These are phyloP conservation scores for Aethes cnicana DNA, from an alignment of 2,888 invertebrate genomes.

Conservation along the genomic window DNA sequence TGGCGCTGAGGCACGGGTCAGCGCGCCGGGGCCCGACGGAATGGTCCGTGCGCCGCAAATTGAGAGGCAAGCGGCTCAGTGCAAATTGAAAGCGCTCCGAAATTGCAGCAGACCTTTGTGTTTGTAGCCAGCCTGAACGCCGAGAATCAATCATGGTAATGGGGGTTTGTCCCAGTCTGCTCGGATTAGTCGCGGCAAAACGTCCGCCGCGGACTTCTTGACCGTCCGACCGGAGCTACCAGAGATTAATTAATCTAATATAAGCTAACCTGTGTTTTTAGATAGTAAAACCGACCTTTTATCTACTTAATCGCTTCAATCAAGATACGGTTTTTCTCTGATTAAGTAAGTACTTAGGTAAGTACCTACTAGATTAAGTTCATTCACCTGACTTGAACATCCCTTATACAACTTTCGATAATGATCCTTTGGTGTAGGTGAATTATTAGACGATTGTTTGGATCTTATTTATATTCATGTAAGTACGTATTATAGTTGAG, in stretches of 20 bases:
- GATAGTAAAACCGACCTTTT: too few species aligned
- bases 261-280: too few species aligned
- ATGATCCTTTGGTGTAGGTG: too few species aligned
- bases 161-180: slow-evolving; percentile 70
- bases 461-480: too few species aligned
- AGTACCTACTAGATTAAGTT: too few species aligned
- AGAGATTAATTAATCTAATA: not conserved
- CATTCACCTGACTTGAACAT: too few species aligned
- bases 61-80: slow-evolving; percentile 63
- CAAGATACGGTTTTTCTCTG: too few species aligned
- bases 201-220: slow-evolving; percentile 49
- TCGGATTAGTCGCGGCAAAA: slow-evolving; percentile 67
- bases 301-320: too few species aligned
- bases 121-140: slow-evolving; percentile 65
- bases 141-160: slow-evolving; percentile 79
- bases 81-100: slow-evolving; percentile 75
- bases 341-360: too few species aligned
- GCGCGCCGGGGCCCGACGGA: slow-evolving; percentile 31
- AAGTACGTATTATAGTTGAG: too few species aligned
- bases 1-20: slow-evolving; percentile 13
- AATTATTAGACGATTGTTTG: too few species aligned
- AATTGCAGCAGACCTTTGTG: slow-evolving; percentile 75
- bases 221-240: not conserved
- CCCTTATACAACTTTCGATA: too few species aligned
- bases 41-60: slow-evolving; percentile 59